phyloP scores from a whole-genome alignment of 2,888 invertebrate species.

The Abscondita cerata region DNA sequence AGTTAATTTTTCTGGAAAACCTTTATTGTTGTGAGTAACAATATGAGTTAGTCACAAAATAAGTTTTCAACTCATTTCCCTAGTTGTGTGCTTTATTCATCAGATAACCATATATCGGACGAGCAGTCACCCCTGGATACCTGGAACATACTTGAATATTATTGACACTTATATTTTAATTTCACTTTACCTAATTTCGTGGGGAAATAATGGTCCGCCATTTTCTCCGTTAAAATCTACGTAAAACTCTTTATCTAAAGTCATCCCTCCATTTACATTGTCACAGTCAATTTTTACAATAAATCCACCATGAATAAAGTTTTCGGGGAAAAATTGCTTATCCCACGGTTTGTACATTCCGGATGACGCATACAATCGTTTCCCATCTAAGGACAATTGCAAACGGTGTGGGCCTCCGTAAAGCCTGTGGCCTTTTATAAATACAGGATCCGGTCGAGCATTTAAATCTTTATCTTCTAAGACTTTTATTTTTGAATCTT shows the following conservation, averaged over 20 bases:
- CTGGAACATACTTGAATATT: conserved; percentile 54
- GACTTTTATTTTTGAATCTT: conserved; percentile 75
- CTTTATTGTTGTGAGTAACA: no score
- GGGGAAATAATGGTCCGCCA: conserved; percentile 87
- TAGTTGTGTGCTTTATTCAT: conserved; percentile 37
- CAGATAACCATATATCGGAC: conserved; percentile 89
- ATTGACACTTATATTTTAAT: not conserved
- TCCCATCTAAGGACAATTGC: conserved; percentile 94
- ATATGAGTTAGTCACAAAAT: no score
- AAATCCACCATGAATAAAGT: conserved; percentile 73
- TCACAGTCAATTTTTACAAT: conserved; percentile 88
- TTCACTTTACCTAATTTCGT: conserved; percentile 84
- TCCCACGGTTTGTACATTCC: conserved; percentile 95
- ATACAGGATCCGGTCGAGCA: conserved; percentile 72
- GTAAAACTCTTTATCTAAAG: conserved; percentile 83
- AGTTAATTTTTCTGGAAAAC: no score
- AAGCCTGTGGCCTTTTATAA: conserved; percentile 77
- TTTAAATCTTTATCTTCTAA: conserved; percentile 77
- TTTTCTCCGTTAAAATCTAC: conserved; percentile 91
- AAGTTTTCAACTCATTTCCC: no score
- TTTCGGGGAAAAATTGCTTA: conserved; percentile 90
- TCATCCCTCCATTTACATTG: conserved; percentile 83
- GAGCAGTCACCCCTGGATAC: conserved; percentile 97
- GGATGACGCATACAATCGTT: conserved; percentile 88
- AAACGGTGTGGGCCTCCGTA: conserved; percentile 95